These are phyloP conservation scores for Camponotus pennsylvanicus DNA, from an alignment of 1,140 invertebrate genomes.

Conservation along the genomic window DNA sequence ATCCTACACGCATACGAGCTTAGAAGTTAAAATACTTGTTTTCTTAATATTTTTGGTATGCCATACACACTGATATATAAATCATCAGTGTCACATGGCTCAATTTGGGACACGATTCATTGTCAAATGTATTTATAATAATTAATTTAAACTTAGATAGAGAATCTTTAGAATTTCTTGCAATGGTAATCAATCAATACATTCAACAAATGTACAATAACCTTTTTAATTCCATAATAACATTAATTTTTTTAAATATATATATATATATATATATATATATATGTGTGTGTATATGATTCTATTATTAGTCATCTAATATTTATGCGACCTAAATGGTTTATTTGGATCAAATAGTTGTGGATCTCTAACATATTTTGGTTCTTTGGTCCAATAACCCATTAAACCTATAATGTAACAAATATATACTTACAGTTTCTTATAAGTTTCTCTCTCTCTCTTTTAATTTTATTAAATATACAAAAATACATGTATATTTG, in stretches of 20 bases:
- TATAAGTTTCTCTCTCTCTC: background rate
- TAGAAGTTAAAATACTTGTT: too few relatives aligned
- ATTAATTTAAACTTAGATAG: too few relatives aligned
- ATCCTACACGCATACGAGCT: too few relatives aligned
- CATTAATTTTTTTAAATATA: background rate
- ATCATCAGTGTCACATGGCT: too few relatives aligned
- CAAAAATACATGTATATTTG: background rate
- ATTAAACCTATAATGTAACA: slow-evolving; percentile 43
- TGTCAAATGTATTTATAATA: too few relatives aligned
- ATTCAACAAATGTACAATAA: too few relatives aligned
- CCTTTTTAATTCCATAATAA: too few relatives aligned
- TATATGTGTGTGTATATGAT: background rate
- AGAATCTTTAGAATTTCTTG: too few relatives aligned
- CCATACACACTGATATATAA: too few relatives aligned
- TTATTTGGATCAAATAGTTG: slow-evolving; percentile 52
- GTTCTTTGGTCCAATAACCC: slow-evolving; percentile 36
- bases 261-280: background rate
- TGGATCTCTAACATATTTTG: slow-evolving; percentile 33
- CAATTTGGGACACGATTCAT: too few relatives aligned
- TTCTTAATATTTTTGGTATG: too few relatives aligned
- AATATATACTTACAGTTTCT: background rate
- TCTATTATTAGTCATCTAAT: background rate
- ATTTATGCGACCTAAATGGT: slow-evolving; percentile 36
- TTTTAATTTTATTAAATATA: background rate
- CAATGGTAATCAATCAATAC: too few relatives aligned